A percentile compares a stretch with the other conserved stretches of the same genome.
These are phyloP conservation scores for Bradypodion ventrale DNA, from an alignment of 2,797 vertebrate species.

Conservation along the genomic window DNA sequence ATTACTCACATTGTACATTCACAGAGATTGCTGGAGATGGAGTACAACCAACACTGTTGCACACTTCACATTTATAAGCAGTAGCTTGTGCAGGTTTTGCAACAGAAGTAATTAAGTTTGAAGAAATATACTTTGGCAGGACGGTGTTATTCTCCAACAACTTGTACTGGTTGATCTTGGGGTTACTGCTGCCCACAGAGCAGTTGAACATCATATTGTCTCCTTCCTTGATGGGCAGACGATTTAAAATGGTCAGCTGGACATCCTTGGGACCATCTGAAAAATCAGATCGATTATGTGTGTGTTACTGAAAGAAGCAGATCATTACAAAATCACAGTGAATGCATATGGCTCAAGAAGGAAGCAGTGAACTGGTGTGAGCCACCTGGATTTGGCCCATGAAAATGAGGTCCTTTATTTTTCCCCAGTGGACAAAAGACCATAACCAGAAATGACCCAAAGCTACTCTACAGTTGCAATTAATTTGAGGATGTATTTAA, in stretches of 20 bases:
- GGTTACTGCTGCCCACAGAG: conserved; percentile 16
- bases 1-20: conserved; percentile 23
- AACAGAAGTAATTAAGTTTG: rapidly evolving
- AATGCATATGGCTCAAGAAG: neutral
- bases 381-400: neutral
- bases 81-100: neutral
- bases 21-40: neutral
- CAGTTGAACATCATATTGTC: neutral
- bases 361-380: neutral
- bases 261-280: conserved; percentile 22
- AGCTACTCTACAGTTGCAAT: too few relatives aligned
- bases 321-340: neutral
- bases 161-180: rapidly evolving
- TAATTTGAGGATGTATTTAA: too few relatives aligned
- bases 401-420: neutral
- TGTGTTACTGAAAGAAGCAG: neutral
- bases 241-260: neutral
- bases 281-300: neutral
- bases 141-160: neutral
- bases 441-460: too few relatives aligned
- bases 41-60: neutral
- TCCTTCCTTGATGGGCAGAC: neutral
- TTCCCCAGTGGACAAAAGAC: too few relatives aligned
- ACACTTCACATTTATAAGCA: neutral
- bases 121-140: rapidly evolving